Conservation (phyloP, 2,797 vertebrate genomes). For the Hoplostethus mediterraneus region DNA sequence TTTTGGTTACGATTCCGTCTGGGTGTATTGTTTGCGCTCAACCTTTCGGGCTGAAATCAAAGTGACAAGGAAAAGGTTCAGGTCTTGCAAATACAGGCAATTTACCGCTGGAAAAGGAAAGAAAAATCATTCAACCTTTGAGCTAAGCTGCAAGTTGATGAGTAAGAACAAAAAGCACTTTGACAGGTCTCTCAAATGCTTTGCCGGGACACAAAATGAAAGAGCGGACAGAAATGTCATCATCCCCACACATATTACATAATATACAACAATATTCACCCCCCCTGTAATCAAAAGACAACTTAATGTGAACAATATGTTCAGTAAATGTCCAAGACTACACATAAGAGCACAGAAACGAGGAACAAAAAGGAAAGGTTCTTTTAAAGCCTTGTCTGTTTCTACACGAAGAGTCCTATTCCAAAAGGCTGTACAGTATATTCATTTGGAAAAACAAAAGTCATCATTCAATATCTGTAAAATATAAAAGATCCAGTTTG, state of each 20-base stretch:
- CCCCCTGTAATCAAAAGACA: slow-evolving; percentile 67
- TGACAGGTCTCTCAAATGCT: slow-evolving; percentile 52
- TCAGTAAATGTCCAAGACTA: slow-evolving; percentile 78
- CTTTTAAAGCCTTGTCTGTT: slow-evolving; percentile 55
- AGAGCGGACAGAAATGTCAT: slow-evolving; percentile 68
- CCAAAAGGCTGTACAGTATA: slow-evolving; percentile 14
- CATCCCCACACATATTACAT: slow-evolving; percentile 73
- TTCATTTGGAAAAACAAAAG: slow-evolving; percentile 21
- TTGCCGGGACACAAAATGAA: slow-evolving; percentile 60
- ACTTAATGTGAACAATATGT: slow-evolving; percentile 81
- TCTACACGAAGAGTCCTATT: slow-evolving; percentile 43
- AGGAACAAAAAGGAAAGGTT: slow-evolving; percentile 42
- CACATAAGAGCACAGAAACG: slow-evolving; percentile 52
- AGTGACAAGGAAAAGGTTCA: slow-evolving; percentile 39
- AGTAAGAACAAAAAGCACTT: slow-evolving; percentile 62
- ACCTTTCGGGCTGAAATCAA: slow-evolving; percentile 52
- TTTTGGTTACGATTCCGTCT: slow-evolving; percentile 42
- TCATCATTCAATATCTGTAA: slow-evolving; percentile 25
- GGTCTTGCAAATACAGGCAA: slow-evolving; percentile 44
- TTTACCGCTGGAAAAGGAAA: slow-evolving; percentile 33
- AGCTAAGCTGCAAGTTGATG: slow-evolving; percentile 31
- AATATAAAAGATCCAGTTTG: slow-evolving; percentile 42
- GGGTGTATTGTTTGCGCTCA: slow-evolving; percentile 34
- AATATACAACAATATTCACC: slow-evolving; percentile 68
- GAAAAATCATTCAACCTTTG: slow-evolving; percentile 29